Conservation (phyloP, 1,140 invertebrate species). For the Papilio glaucus region DNA sequence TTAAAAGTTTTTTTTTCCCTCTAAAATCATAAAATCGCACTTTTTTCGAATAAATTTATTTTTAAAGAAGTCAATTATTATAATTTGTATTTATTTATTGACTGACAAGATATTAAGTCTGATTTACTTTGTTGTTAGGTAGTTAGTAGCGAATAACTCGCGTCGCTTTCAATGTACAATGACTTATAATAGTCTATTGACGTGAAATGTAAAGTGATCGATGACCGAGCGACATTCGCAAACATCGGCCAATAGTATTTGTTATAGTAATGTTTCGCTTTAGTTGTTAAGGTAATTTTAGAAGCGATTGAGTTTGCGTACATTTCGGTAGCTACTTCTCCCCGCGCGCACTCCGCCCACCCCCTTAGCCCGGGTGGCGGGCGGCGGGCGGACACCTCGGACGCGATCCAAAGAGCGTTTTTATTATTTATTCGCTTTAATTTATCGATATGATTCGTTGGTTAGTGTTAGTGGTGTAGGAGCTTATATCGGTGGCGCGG, state of each 20-base stretch:
- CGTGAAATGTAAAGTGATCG: neutral
- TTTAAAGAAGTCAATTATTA: slow-evolving; percentile 19
- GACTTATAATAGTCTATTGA: neutral
- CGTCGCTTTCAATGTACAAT: slow-evolving; percentile 7
- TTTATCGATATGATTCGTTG: slow-evolving; percentile 55
- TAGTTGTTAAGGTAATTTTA: slow-evolving; percentile 44
- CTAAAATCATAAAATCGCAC: slow-evolving; percentile 13
- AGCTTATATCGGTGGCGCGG: slow-evolving; percentile 38
- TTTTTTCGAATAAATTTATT: neutral
- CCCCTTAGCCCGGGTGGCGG: slow-evolving; percentile 12
- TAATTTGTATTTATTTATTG: slow-evolving; percentile 15
- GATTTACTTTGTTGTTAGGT: slow-evolving; percentile 27
- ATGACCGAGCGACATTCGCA: slow-evolving; percentile 44
- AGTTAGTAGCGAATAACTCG: neutral
- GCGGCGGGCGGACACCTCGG: slow-evolving; percentile 55
- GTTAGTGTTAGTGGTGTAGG: slow-evolving; percentile 52
- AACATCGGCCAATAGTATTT: slow-evolving; percentile 51
- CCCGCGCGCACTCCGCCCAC: neutral
- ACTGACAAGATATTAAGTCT: slow-evolving; percentile 35
- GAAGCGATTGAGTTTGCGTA: slow-evolving; percentile 38
- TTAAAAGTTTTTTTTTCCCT: slow-evolving; percentile 18
- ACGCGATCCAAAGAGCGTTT: slow-evolving; percentile 75
- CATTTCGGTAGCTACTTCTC: slow-evolving; percentile 8
- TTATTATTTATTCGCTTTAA: slow-evolving; percentile 73
- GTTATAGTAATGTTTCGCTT: slow-evolving; percentile 55